Conservation (phyloP, 2,888 invertebrate genomes). For the Andrena flavipes region DNA sequence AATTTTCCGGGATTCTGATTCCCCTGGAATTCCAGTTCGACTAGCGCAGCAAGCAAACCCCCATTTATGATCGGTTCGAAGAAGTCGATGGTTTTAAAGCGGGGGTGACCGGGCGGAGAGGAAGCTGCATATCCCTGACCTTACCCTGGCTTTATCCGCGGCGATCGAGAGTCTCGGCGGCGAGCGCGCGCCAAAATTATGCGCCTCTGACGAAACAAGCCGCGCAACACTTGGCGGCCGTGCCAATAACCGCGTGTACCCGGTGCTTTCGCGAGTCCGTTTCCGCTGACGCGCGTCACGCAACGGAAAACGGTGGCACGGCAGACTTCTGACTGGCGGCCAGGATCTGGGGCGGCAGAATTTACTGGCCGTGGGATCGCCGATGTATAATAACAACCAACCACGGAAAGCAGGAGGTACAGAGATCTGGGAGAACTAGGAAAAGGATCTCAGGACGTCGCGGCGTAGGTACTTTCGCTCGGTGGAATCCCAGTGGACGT, state of each 20-base stretch:
- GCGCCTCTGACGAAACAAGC: slow-evolving; percentile 74
- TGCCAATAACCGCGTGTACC: slow-evolving; percentile 71
- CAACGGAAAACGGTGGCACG: neutral
- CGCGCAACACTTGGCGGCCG: slow-evolving; percentile 74
- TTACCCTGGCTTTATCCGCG: slow-evolving; percentile 64
- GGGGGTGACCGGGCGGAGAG: slow-evolving; percentile 18
- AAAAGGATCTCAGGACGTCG: too few relatives aligned
- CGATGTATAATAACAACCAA: neutral
- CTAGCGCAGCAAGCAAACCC: too few relatives aligned
- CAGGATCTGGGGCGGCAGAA: neutral
- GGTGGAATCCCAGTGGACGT: neutral
- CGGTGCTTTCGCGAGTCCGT: slow-evolving; percentile 70
- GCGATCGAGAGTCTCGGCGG: slow-evolving; percentile 54
- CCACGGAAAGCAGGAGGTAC: too few relatives aligned
- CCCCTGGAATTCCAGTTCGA: neutral
- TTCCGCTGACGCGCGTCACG: slow-evolving; percentile 58
- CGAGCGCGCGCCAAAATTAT: slow-evolving; percentile 74
- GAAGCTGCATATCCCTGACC: slow-evolving; percentile 73
- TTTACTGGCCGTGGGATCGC: neutral
- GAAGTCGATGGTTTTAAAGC: too few relatives aligned
- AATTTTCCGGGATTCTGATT: neutral
- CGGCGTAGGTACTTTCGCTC: too few relatives aligned
- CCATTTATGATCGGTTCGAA: neutral
- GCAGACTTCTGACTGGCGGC: neutral
- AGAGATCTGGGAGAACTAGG: too few relatives aligned